Evolutionary conservation across 2,888 invertebrate species (phyloP).

Genomic region (Stenoptilia bipunctidactyla): DNA sequence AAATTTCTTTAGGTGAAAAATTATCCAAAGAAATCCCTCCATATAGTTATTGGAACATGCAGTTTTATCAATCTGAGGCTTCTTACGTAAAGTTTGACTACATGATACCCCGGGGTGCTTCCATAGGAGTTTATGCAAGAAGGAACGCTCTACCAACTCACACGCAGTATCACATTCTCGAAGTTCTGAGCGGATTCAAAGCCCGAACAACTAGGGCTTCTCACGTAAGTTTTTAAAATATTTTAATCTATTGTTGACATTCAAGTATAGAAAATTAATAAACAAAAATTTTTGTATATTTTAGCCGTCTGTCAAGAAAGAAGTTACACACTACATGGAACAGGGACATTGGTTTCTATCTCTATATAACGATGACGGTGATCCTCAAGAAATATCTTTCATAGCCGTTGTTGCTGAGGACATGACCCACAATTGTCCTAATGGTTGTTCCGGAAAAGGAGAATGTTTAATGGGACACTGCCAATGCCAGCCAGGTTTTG

Average conservation of each 20-base stretch:
- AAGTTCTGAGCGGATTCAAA: conserved; percentile 92
- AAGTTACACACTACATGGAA: conserved; percentile 95
- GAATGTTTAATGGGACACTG: conserved; percentile 96
- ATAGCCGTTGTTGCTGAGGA: conserved; percentile 88
- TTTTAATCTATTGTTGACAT: not conserved
- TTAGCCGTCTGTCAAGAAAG: conserved; percentile 88
- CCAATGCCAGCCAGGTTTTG: conserved; percentile 96
- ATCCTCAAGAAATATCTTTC: conserved; percentile 88
- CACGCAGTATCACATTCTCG: conserved; percentile 96
- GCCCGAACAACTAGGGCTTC: conserved; percentile 86
- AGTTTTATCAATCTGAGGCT: conserved; percentile 94
- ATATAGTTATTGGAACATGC: conserved; percentile 97
- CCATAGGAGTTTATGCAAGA: conserved; percentile 95
- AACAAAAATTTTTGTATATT: conserved; percentile 8
- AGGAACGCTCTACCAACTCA: conserved; percentile 95
- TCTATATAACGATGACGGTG: conserved; percentile 95
- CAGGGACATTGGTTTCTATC: conserved; percentile 97
- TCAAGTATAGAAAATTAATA: not conserved
- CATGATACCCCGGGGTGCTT: conserved; percentile 90
- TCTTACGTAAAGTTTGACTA: conserved; percentile 96
- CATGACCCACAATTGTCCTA: conserved; percentile 95
- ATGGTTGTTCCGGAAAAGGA: conserved; percentile 96
- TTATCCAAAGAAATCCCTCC: conserved; percentile 91
- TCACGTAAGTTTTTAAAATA: conserved; percentile 82
- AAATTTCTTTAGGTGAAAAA: conserved; percentile 89